A percentile compares a stretch with the other conserved stretches of the same genome.
These are phyloP conservation scores for Bolborhynchus lineola DNA, from an alignment of 2,113 vertebrate genomes.

Conservation along the genomic window DNA sequence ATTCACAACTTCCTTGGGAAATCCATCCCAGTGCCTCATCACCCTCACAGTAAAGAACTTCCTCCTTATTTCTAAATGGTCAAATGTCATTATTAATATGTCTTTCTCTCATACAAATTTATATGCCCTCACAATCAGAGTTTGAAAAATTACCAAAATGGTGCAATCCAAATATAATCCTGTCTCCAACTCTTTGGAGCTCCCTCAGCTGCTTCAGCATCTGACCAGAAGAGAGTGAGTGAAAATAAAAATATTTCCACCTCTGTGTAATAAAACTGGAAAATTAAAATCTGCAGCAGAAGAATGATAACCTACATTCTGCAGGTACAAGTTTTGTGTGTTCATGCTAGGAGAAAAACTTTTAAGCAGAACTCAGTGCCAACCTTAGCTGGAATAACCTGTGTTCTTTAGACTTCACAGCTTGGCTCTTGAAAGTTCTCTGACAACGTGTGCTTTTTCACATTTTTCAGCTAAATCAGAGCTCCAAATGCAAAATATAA, in stretches of 20 bases:
- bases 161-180: neutral
- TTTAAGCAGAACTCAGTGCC: neutral
- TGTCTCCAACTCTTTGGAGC: neutral
- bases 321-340: slow-evolving; percentile 2
- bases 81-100: neutral
- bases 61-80: neutral
- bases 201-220: neutral
- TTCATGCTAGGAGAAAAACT: neutral
- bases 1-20: neutral
- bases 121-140: neutral
- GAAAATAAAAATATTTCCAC: neutral
- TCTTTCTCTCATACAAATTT: neutral
- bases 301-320: slow-evolving; percentile 1
- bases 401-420: slow-evolving; percentile 48
- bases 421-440: slow-evolving; percentile 58
- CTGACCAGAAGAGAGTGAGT: neutral
- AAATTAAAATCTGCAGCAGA: neutral
- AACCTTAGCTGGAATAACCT: slow-evolving; percentile 52
- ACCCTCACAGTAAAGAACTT: neutral
- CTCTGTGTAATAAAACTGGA: neutral
- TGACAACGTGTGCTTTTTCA: slow-evolving; percentile 51
- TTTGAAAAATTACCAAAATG: neutral
- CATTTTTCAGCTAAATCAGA: slow-evolving; percentile 57
- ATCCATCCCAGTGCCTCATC: neutral
- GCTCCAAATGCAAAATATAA: slow-evolving; percentile 42